Conservation (phyloP, 2,113 vertebrate species). For the Lophotis ruficrista region DNA sequence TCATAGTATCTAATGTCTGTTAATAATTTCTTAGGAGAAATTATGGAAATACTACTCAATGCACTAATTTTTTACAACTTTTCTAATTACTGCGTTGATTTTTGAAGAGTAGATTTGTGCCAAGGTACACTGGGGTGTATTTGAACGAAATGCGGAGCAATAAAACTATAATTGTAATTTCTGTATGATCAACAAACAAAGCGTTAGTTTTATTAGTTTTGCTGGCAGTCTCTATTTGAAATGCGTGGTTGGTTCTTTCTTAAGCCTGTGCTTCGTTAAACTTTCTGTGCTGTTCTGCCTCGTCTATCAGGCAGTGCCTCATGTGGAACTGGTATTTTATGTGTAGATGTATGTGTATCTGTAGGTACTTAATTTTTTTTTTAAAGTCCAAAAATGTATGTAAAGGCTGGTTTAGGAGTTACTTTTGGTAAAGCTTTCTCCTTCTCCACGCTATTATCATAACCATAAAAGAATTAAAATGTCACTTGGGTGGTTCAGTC, state of each 20-base stretch:
- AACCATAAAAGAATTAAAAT: not conserved
- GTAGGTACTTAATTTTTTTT: not conserved
- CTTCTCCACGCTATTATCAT: not conserved
- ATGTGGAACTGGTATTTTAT: not conserved
- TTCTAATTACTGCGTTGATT: not conserved
- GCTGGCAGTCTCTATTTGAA: not conserved
- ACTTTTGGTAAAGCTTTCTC: not conserved
- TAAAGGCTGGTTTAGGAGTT: not conserved
- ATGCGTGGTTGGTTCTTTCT: not conserved
- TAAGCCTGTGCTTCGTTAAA: not conserved
- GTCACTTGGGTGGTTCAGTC: not conserved
- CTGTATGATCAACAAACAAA: not conserved
- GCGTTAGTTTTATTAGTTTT: not conserved
- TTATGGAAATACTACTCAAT: not conserved
- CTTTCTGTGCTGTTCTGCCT: not conserved
- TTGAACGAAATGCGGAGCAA: conserved; percentile 14
- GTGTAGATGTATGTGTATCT: not conserved
- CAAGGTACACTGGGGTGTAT: not conserved
- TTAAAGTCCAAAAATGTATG: not conserved
- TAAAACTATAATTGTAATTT: conserved; percentile 11
- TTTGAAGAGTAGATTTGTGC: not conserved
- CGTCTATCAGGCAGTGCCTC: not conserved
- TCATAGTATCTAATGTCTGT: not conserved
- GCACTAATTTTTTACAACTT: not conserved
- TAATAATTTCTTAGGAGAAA: not conserved